Base-by-base conservation (phyloP, 1,140 invertebrate species). In the Drosophila yakuba region DNA sequence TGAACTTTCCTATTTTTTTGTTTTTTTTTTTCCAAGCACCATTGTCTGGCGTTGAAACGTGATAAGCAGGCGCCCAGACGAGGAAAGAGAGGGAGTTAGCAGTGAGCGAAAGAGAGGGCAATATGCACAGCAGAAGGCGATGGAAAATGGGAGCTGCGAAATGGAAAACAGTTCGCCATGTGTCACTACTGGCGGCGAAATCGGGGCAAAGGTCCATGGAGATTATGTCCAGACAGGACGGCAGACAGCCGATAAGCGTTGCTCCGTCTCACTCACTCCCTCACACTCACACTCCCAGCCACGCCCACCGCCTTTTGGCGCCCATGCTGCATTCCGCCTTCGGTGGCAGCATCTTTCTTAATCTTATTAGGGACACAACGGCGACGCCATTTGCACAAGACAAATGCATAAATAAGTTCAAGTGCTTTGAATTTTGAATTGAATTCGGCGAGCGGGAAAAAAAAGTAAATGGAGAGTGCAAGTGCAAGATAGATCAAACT, bases 381-480 rank as follows among this genome's bases (percentile, higher is more conserved):
- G 75, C 77, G 74, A 71, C 77, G 81, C 77, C 81, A 77, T 84
- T 84, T 84, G 72, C 80, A 73, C 74, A 85, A 85, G 81, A 85
- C 81, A 85, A 85, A 85, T 85, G 81, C 81, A 85, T 85, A 85
- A 85, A 85, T 78, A 85, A 85, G 67, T 85, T 78, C 74, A 78
- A 85, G 81, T 85, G 81, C 77, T 80, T 78, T 85, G 77, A 85
- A 85, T 85, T 85, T 66, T 71, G 73, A 80, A 85, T 85, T 74
- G 81, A 68, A 85, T 85, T 77, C 68, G 56, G 57, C 44, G 43
- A 59, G 54, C 64, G 67, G 47, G 57, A 43, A 57, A 61, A 51
- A 61, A 51, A 57, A 14, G 41, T 28, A 35, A 32, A 3, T 14
- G 35, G 2, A 32, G 11, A 61, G n/a, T 1, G 20, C 14, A 25